A percentile compares a stretch with the other conserved stretches of the same genome.
Evolutionary conservation across 2,888 invertebrate genomes (phyloP).

Genomic region (Athalia rosae): DNA sequence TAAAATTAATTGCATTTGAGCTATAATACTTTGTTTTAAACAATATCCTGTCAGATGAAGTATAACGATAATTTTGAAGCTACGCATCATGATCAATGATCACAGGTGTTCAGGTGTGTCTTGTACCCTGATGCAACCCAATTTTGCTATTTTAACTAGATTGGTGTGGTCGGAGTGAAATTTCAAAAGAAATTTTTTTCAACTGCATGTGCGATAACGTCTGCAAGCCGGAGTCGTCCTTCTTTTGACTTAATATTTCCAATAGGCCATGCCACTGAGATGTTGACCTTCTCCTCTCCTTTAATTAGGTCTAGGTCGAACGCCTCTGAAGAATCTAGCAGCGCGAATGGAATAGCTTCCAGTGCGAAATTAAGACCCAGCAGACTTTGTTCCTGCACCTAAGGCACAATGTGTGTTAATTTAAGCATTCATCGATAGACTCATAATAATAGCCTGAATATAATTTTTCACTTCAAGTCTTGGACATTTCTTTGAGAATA

Average conservation of each 20-base stretch:
- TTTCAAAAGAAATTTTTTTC: conserved; percentile 78
- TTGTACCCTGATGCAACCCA: too few species aligned
- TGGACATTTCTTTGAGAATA: not conserved
- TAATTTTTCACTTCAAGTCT: not conserved
- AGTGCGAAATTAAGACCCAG: conserved; percentile 78
- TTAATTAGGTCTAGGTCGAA: conserved; percentile 76
- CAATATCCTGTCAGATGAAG: too few species aligned
- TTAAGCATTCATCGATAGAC: too few species aligned
- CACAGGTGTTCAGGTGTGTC: too few species aligned
- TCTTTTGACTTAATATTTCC: conserved; percentile 77
- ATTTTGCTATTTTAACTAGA: too few species aligned
- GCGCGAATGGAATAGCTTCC: conserved; percentile 78
- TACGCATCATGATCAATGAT: too few species aligned
- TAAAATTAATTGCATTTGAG: too few species aligned
- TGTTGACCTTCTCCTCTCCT: conserved; percentile 76
- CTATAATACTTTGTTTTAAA: too few species aligned
- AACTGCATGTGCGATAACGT: conserved; percentile 80
- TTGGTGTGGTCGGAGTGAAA: not conserved
- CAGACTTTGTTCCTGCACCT: conserved; percentile 76
- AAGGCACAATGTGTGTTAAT: conserved; percentile 1
- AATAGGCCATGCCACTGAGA: conserved; percentile 81
- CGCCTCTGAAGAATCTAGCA: conserved; percentile 77
- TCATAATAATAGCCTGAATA: too few species aligned
- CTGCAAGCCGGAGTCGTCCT: conserved; percentile 79
- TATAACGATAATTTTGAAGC: too few species aligned